These are phyloP conservation scores for Geococcyx californianus DNA, from an alignment of 2,113 vertebrate species.

Conservation along the genomic window DNA sequence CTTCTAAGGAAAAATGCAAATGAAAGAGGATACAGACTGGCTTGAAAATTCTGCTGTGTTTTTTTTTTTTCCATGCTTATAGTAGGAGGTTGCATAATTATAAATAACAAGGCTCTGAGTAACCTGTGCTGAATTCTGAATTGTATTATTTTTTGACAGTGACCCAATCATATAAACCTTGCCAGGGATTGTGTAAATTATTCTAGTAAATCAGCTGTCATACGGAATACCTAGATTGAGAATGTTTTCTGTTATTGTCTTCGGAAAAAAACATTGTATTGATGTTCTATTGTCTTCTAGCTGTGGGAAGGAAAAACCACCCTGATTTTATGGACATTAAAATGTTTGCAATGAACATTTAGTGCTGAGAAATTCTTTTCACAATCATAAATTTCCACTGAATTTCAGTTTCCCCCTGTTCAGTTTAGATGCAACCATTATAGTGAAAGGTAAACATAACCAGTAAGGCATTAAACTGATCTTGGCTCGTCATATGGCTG, in stretches of 20 bases:
- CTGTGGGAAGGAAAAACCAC: neutral
- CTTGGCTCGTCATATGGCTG: neutral
- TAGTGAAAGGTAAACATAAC: neutral
- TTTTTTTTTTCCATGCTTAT: neutral
- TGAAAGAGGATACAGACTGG: neutral
- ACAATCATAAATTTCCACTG: neutral
- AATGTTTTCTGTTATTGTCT: neutral
- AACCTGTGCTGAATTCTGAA: neutral
- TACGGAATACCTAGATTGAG: neutral
- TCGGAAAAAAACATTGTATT: neutral
- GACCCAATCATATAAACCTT: neutral
- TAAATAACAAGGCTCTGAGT: neutral
- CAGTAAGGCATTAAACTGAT: neutral
- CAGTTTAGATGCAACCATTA: neutral
- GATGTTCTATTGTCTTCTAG: neutral
- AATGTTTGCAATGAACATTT: neutral
- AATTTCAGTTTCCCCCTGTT: neutral
- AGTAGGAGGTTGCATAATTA: neutral
- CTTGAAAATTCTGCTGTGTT: neutral
- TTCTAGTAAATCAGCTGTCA: accelerated
- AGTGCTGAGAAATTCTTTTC: neutral
- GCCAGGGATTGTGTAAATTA: neutral
- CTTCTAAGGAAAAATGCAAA: neutral
- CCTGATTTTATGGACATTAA: neutral
- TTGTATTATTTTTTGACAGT: neutral